Base-by-base conservation (phyloP, 2,113 vertebrate species). In the Pholis gunnellus region DNA sequence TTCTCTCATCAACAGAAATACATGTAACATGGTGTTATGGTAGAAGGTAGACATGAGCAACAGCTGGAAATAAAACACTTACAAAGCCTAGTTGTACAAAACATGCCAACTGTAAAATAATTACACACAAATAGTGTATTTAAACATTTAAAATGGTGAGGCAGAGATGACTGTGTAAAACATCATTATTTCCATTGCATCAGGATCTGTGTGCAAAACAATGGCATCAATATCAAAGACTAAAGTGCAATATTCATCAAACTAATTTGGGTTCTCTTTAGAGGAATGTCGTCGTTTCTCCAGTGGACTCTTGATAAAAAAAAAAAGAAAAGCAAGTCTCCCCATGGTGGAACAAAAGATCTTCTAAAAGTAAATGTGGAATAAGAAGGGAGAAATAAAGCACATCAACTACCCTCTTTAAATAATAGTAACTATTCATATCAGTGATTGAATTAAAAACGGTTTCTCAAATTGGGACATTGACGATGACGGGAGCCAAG, bases 191-290 rank as follows among this genome's bases (percentile, higher is more conserved):
- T 22, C 71, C 81, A 84, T 54, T 83, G 69, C 75, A 71, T 44
- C 31, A 85, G 48, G 73, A 78, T 67, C n/a, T 64, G 66, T 88
- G 90, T 92, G 91, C 87, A 93, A 93, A 93, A 87, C 75, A 90
- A 88, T 81, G 83, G 75, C 87, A 54, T 88, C 64, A 75, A 88
- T 84, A 89, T 86, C 75, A 85, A 73, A 78, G 57, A 82, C 82
- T 93, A 93, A 94, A 93, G 92, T 93, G 93, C 93, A 92, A 79
- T 75, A 71, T 87, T 79, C 52, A 65, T 83, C 60, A 84, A 74
- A 87, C 85, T 60, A 74, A 84, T 88, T 66, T 70, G 69, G 69
- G 3, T 83, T 81, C 56, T 85, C 77, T 78, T 20, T 29, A 72
- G 61, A 84, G 87, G 90, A 93, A 92, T 89, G 88, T 61, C 10